These are phyloP conservation scores for Drosophila birchii DNA, from an alignment of 2,888 invertebrate genomes.

Conservation along the genomic window DNA sequence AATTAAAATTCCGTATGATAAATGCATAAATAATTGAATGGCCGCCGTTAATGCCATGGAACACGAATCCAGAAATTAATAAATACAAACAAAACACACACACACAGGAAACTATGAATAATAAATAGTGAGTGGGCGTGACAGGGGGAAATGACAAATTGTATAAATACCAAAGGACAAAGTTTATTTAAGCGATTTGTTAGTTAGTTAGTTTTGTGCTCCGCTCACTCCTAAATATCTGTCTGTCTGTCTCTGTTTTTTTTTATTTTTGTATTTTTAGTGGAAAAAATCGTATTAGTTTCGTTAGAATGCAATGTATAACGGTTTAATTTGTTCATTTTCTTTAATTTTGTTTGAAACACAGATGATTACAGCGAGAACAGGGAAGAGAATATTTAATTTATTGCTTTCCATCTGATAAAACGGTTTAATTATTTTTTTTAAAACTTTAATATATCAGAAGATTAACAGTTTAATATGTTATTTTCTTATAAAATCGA, in stretches of 20 bases:
- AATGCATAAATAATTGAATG: constrained; percentile 66
- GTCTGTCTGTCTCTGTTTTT: not conserved
- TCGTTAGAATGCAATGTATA: not conserved
- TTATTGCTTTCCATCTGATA: not conserved
- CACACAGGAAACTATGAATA: constrained; percentile 67
- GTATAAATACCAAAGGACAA: constrained; percentile 58
- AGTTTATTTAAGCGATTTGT: constrained; percentile 80
- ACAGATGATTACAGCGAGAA: too few relatives aligned
- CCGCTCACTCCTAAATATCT: not conserved
- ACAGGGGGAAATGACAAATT: constrained; percentile 70
- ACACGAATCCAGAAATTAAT: constrained; percentile 60
- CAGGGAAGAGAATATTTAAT: not conserved
- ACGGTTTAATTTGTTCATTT: constrained; percentile 12
- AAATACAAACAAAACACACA: constrained; percentile 49
- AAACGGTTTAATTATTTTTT: too few relatives aligned
- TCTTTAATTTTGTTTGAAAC: not conserved
- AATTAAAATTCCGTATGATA: constrained; percentile 48
- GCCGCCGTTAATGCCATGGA: constrained; percentile 51
- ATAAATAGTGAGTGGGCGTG: constrained; percentile 54
- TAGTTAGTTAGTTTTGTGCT: constrained; percentile 54
- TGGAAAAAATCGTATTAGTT: constrained; percentile 15
- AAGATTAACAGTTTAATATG: not conserved
- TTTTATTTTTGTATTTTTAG: not conserved
- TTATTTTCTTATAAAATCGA: not conserved
- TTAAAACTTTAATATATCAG: too few relatives aligned